Conservation (phyloP, 1,140 invertebrate genomes). For the Pachypsylla venusta region DNA sequence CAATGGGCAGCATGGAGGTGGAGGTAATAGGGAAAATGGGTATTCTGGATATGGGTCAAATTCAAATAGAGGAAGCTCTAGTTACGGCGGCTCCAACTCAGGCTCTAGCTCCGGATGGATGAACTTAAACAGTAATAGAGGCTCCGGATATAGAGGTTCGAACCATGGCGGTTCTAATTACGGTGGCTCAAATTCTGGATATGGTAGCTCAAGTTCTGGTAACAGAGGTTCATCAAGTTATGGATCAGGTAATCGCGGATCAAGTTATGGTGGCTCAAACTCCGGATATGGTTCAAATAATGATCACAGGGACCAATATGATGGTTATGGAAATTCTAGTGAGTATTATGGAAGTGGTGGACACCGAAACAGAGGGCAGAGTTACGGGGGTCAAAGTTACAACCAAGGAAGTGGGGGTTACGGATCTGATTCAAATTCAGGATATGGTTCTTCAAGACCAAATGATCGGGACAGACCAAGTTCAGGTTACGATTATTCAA, state of each 20-base stretch:
- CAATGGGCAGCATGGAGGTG: too few relatives aligned
- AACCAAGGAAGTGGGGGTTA: background rate
- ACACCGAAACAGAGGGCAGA: background rate
- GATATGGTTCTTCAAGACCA: background rate
- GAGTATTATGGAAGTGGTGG: background rate
- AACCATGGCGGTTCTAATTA: background rate
- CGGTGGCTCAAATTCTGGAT: background rate
- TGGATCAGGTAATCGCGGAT: background rate
- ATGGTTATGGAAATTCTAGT: background rate
- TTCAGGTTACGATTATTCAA: background rate
- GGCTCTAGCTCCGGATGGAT: background rate
- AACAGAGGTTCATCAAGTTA: background rate
- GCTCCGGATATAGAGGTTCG: background rate
- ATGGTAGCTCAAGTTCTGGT: background rate
- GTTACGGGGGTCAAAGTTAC: background rate
- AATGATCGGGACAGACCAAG: background rate
- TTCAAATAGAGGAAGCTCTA: background rate
- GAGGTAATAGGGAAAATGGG: too few relatives aligned
- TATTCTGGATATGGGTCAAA: too few relatives aligned
- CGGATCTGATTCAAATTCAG: background rate
- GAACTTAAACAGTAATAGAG: slow-evolving; percentile 5
- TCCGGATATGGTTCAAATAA: background rate
- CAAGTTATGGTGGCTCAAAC: background rate
- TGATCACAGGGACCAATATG: background rate
- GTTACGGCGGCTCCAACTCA: background rate